Percentiles rank a stretch among this genome's conserved stretches.
Conservation (phyloP, 2,888 invertebrate species). For the Phalera bucephala region DNA sequence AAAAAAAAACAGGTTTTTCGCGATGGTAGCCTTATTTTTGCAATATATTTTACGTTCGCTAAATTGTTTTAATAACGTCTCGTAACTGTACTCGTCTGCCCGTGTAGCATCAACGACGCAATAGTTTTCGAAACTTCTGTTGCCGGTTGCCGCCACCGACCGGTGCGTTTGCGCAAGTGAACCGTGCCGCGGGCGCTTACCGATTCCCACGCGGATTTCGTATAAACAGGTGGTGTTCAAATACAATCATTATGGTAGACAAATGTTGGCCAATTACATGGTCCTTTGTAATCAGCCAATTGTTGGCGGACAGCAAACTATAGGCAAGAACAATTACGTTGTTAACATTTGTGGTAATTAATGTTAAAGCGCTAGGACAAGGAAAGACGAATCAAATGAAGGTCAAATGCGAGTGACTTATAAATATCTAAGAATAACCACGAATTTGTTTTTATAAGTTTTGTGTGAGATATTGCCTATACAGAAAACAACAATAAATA, state of each 20-base stretch:
- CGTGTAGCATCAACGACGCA: slow-evolving; percentile 39
- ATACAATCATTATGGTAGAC: slow-evolving; percentile 53
- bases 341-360: slow-evolving; percentile 27
- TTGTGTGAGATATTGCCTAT: no score
- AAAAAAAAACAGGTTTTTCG: slow-evolving; percentile 22
- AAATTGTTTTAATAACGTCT: slow-evolving; percentile 25
- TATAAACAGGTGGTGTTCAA: slow-evolving; percentile 69
- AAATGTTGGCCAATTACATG: slow-evolving; percentile 51
- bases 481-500: no score
- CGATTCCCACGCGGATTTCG: slow-evolving; percentile 81
- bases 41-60: slow-evolving; percentile 14
- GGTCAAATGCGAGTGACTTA: slow-evolving; percentile 25
- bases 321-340: slow-evolving; percentile 22
- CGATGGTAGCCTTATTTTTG: slow-evolving; percentile 22
- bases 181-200: slow-evolving; percentile 47
- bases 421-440: no score
- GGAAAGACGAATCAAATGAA: slow-evolving; percentile 6
- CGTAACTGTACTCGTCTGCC: slow-evolving; percentile 33
- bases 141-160: slow-evolving; percentile 29
- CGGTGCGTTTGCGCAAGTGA: slow-evolving; percentile 59
- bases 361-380: slow-evolving; percentile 16
- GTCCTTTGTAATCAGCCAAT: slow-evolving; percentile 38
- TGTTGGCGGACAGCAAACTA: slow-evolving; percentile 20
- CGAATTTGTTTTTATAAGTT: no score
- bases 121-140: slow-evolving; percentile 48